Conservation (phyloP, 2,113 vertebrate species). For the Calyptomena viridis region DNA sequence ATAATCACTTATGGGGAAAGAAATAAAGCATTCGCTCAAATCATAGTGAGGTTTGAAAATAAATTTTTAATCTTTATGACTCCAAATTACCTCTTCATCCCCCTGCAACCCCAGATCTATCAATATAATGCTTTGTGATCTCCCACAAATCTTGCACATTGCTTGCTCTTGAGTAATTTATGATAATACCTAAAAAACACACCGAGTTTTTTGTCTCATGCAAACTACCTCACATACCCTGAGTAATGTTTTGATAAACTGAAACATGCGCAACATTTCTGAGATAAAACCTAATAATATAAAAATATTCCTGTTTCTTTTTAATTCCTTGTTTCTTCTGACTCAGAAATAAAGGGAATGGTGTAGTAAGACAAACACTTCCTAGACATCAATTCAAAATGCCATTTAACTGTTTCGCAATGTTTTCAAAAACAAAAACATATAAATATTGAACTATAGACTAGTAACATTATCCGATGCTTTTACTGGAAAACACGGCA, state of each 20-base stretch:
- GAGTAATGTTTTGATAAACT: neutral
- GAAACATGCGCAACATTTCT: neutral
- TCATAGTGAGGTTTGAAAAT: neutral
- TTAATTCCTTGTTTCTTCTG: neutral
- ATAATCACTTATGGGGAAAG: neutral
- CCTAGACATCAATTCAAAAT: neutral
- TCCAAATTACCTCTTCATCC: neutral
- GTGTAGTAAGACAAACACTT: neutral
- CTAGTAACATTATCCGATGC: constrained; percentile 5
- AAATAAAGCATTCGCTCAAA: neutral
- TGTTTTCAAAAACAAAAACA: neutral
- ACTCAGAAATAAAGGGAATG: neutral
- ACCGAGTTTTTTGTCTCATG: neutral
- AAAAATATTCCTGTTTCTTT: neutral
- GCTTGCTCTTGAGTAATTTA: neutral
- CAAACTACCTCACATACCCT: neutral
- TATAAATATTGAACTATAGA: constrained; percentile 6
- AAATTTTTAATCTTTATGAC: neutral
- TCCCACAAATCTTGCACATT: neutral
- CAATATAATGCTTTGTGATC: neutral
- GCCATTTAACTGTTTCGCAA: neutral
- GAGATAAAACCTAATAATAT: neutral
- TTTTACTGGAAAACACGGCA: constrained; percentile 52
- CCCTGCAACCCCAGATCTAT: neutral
- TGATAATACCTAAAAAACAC: neutral